Evolutionary conservation across 37 sponge, comb jelly and placozoan species (phyloP).

Genomic region (Haliclona indistincta): DNA sequence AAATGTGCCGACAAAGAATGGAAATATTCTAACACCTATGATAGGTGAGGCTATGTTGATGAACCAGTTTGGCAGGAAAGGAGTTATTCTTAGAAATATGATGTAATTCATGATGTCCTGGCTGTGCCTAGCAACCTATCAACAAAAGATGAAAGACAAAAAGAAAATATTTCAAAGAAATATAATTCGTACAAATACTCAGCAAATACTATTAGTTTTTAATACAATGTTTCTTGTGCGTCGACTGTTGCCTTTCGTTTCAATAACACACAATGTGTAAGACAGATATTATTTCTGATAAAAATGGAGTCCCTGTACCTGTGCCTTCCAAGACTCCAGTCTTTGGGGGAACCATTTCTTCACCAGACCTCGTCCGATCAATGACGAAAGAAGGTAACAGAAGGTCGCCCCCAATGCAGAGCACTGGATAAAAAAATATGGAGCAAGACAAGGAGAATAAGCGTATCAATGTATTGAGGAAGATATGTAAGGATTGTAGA

Average conservation of each 20-base stretch:
- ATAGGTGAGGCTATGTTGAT: constrained; percentile 94
- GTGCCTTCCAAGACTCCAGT: constrained; percentile 56
- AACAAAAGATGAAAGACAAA: constrained; percentile 1
- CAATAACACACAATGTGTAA: too few species aligned
- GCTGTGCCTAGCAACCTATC: not conserved
- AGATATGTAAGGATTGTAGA: not conserved
- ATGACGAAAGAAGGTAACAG: constrained; percentile 81
- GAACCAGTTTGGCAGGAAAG: constrained; percentile 91
- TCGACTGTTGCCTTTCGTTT: too few species aligned
- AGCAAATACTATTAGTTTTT: too few species aligned
- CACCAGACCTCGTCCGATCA: constrained; percentile 70
- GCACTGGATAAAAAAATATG: constrained; percentile 48
- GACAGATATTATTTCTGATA: too few species aligned
- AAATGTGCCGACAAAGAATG: constrained; percentile 91
- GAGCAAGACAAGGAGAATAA: constrained; percentile 1
- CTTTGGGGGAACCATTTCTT: constrained; percentile 64
- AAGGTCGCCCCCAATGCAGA: constrained; percentile 80
- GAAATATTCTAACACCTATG: constrained; percentile 75
- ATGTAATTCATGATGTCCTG: constrained; percentile 3
- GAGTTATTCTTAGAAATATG: constrained; percentile 2
- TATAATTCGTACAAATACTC: too few species aligned
- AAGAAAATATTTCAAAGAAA: too few species aligned
- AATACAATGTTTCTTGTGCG: too few species aligned
- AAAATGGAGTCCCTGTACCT: constrained; percentile 40
- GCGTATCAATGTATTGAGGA: not conserved